phyloP scores from a whole-genome alignment of 2,797 vertebrate genomes.

The Anguilla obscura region DNA sequence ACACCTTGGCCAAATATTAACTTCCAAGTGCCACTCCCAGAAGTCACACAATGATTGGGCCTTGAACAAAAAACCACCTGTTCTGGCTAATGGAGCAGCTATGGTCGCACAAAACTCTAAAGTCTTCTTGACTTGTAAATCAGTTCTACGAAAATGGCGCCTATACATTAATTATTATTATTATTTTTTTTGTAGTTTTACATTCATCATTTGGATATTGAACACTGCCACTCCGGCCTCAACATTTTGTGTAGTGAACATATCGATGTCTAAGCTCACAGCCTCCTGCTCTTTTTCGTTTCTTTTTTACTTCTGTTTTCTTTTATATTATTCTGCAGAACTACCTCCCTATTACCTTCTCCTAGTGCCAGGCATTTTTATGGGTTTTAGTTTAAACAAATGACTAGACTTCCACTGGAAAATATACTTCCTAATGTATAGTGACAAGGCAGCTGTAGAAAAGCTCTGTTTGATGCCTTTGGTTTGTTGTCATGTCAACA shows the following conservation, averaged over 20 bases:
- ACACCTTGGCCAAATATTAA: constrained; percentile 15
- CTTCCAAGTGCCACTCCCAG: neutral
- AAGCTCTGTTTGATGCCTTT: neutral
- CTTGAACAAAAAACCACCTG: neutral
- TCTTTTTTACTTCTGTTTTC: neutral
- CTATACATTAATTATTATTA: neutral
- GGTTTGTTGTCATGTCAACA: neutral
- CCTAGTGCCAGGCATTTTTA: neutral
- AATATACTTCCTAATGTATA: neutral
- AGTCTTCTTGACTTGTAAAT: neutral
- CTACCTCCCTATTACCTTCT: neutral
- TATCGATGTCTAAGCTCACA: neutral
- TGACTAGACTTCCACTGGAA: neutral
- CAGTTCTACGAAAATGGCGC: neutral
- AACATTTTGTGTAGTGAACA: neutral
- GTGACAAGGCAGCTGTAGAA: neutral
- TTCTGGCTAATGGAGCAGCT: neutral
- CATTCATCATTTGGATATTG: neutral
- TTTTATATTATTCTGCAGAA: neutral
- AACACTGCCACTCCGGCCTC: neutral
- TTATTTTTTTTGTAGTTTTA: neutral
- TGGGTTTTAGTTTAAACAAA: neutral
- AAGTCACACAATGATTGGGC: constrained; percentile 4
- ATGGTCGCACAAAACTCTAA: neutral
- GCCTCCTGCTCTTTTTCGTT: neutral